Conservation (phyloP, 2,113 vertebrate species). For the Seriola rivoliana region DNA sequence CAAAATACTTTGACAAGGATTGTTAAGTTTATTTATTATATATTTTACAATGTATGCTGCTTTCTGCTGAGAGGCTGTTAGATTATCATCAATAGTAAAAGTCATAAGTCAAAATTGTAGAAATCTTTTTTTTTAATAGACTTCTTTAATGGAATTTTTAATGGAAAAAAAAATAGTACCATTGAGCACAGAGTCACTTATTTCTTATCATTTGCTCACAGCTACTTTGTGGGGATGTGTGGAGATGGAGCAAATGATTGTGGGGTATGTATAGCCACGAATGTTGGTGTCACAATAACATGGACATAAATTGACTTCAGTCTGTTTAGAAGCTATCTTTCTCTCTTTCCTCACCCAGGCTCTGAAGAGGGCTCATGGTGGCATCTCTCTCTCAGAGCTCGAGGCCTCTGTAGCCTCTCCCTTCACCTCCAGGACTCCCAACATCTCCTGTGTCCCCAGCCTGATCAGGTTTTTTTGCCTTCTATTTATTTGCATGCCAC, state of each 20-base stretch:
- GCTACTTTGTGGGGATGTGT: conserved; percentile 98
- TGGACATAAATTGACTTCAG: not conserved
- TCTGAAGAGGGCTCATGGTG: conserved; percentile 94
- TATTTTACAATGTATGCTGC: not conserved
- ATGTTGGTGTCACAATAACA: not conserved
- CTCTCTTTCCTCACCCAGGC: conserved; percentile 82
- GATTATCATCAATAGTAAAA: not conserved
- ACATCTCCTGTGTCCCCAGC: conserved; percentile 97
- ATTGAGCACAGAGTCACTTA: not conserved
- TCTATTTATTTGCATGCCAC: not conserved
- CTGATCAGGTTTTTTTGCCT: conserved; percentile 90
- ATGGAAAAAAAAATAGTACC: not conserved
- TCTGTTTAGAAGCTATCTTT: conserved; percentile 62
- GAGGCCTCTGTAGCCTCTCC: conserved; percentile 98
- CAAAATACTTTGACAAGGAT: not conserved
- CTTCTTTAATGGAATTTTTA: not conserved
- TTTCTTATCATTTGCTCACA: conserved; percentile 73
- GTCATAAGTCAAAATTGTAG: not conserved
- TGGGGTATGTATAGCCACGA: conserved; percentile 88
- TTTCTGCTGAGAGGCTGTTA: not conserved
- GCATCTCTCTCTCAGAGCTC: conserved; percentile 96
- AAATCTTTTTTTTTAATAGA: not conserved
- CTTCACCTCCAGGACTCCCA: conserved; percentile 95
- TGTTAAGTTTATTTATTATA: not conserved
- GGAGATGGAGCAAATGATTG: conserved; percentile 98